Evolutionary conservation across 1,140 invertebrate genomes (phyloP).

Genomic region (Orius insidiosus): DNA sequence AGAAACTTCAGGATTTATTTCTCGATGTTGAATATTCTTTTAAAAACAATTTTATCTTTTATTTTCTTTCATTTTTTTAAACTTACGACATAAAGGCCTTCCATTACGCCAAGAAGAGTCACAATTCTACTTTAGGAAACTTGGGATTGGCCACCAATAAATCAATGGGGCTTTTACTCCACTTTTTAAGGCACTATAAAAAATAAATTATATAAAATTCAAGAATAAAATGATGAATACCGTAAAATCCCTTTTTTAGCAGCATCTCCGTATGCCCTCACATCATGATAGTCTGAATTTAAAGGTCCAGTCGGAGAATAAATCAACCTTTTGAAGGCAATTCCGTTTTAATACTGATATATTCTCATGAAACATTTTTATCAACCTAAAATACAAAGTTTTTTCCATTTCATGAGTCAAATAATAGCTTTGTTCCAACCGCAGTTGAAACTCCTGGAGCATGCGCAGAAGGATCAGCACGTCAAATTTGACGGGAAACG

Average conservation of each 20-base stretch:
- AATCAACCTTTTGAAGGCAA: conserved; percentile 14
- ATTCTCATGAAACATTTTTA: conserved; percentile 1
- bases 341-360: conserved; percentile 7
- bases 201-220: not conserved
- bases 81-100: conserved; percentile 69
- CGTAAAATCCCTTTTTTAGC: conserved; percentile 40
- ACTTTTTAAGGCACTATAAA: conserved; percentile 35
- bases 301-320: conserved; percentile 16
- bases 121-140: conserved; percentile 51
- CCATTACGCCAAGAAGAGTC: conserved; percentile 61
- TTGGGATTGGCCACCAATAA: conserved; percentile 32
- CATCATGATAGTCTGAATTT: conserved; percentile 56
- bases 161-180: conserved; percentile 54
- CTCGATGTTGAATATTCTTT: conserved; percentile 63
- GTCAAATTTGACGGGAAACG: no score
- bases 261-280: conserved; percentile 43
- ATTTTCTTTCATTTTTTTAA: not conserved
- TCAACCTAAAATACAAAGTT: no score
- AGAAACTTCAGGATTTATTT: conserved; percentile 43
- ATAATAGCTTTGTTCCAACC: no score
- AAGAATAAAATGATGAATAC: conserved; percentile 24
- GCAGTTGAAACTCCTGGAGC: no score
- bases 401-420: no score
- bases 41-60: conserved; percentile 22
- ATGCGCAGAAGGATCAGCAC: no score